phyloP scores from a whole-genome alignment of 2,888 invertebrate species.

The Lasiommata megera region DNA sequence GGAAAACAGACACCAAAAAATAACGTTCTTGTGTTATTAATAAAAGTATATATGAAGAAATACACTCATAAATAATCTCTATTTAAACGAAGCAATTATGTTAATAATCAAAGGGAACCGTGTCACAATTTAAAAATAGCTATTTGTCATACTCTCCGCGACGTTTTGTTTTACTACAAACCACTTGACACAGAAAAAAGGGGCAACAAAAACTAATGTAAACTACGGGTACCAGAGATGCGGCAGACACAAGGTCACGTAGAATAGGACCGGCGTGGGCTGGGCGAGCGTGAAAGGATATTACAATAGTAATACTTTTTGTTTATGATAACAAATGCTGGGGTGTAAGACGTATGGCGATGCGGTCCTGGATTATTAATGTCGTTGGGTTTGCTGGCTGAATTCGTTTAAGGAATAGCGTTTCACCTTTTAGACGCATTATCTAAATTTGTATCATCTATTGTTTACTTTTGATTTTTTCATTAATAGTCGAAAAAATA shows the following conservation, averaged over 20 bases:
- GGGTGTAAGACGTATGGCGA: background rate
- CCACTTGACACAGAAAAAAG: conserved; percentile 3
- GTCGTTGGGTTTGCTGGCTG: background rate
- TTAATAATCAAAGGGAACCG: too few species aligned
- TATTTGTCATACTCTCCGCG: background rate
- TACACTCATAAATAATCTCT: too few species aligned
- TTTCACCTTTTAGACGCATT: too few species aligned
- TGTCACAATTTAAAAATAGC: too few species aligned
- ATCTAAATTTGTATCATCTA: too few species aligned
- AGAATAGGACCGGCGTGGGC: conserved; percentile 3
- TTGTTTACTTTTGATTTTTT: too few species aligned
- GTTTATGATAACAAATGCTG: conserved; percentile 11
- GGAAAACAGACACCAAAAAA: too few species aligned
- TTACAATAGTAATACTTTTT: conserved; percentile 9
- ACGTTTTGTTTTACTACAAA: conserved; percentile 1
- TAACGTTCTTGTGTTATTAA: too few species aligned
- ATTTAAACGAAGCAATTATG: too few species aligned
- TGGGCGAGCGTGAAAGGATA: conserved; percentile 1
- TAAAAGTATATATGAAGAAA: too few species aligned
- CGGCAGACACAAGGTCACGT: conserved; percentile 9
- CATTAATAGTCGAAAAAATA: too few species aligned
- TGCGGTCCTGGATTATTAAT: background rate
- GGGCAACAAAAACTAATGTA: conserved; percentile 5
- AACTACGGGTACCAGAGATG: background rate
- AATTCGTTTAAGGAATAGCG: too few species aligned